phyloP scores from a whole-genome alignment of 2,797 vertebrate species.

The Anabas testudineus region DNA sequence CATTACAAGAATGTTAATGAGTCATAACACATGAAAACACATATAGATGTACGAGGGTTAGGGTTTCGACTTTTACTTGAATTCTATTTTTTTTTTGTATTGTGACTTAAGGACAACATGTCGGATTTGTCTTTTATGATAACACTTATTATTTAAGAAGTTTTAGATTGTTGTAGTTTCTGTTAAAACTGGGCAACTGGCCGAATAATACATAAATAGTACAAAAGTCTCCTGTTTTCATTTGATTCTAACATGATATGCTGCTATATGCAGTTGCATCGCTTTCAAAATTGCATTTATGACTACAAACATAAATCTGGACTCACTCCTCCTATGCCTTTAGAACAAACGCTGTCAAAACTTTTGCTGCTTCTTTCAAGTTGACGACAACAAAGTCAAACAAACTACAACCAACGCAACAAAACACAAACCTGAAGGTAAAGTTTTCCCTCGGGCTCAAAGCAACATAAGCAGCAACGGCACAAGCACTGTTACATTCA shows the following conservation, averaged over 20 bases:
- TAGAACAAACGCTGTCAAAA: background rate
- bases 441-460: slow-evolving; percentile 3
- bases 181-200: background rate
- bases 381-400: slow-evolving; percentile 1
- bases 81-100: too few species aligned
- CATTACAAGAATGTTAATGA: too few species aligned
- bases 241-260: background rate
- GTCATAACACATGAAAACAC: too few species aligned
- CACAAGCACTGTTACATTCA: background rate
- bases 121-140: background rate
- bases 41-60: too few species aligned
- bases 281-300: background rate
- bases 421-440: background rate
- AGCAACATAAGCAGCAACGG: background rate
- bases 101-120: background rate
- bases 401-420: background rate
- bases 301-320: background rate
- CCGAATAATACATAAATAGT: background rate
- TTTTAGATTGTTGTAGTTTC: background rate
- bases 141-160: background rate
- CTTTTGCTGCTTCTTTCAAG: background rate
- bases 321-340: background rate
- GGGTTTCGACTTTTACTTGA: too few species aligned
- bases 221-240: background rate
- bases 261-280: background rate